Evolutionary conservation across 2,113 vertebrate species (phyloP).

Genomic region (Tylochromis polylepis): DNA sequence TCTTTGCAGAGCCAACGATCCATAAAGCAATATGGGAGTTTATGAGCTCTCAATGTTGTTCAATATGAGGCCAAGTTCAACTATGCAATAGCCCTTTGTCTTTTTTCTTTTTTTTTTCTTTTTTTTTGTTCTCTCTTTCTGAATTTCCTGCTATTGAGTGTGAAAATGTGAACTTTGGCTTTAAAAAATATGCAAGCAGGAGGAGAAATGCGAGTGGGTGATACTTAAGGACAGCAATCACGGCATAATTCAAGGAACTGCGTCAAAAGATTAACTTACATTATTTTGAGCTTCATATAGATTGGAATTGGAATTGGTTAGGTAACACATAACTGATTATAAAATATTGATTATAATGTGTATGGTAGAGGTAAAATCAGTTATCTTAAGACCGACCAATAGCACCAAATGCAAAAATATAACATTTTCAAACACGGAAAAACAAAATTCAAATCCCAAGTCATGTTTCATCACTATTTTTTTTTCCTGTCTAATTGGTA

Average conservation of each 20-base stretch:
- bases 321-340: neutral
- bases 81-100: neutral
- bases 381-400: neutral
- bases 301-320: neutral
- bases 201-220: neutral
- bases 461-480: neutral
- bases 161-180: neutral
- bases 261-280: neutral
- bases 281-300: neutral
- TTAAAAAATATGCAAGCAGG: neutral
- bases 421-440: neutral
- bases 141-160: neutral
- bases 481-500: neutral
- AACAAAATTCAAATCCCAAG: neutral
- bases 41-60: slow-evolving; percentile 63
- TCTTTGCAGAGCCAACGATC: slow-evolving; percentile 50
- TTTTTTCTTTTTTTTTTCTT: neutral
- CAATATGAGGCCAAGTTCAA: slow-evolving; percentile 41
- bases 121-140: neutral
- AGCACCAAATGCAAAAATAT: neutral
- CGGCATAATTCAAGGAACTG: neutral
- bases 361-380: neutral
- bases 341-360: neutral
- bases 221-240: neutral
- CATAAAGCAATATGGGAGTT: slow-evolving; percentile 65